Evolutionary conservation across 1,140 invertebrate genomes (phyloP).

Genomic region (Bombus huntii): DNA sequence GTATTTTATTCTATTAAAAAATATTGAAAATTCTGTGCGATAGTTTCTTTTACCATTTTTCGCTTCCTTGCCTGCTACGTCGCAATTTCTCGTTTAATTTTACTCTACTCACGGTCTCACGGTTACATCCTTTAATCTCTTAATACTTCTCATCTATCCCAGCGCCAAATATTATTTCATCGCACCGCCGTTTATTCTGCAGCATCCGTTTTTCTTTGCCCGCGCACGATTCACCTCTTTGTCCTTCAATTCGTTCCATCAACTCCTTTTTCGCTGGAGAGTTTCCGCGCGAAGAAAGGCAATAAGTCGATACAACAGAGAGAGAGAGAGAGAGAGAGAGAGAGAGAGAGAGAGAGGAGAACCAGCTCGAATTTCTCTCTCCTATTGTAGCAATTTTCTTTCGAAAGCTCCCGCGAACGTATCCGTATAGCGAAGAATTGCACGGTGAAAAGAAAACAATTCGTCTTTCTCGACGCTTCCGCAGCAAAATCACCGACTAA

Average conservation of each 20-base stretch:
- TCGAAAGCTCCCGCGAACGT: neutral
- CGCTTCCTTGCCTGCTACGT: neutral
- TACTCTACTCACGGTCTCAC: neutral
- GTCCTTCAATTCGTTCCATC: neutral
- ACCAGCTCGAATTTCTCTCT: neutral
- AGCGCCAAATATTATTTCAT: slow-evolving; percentile 5
- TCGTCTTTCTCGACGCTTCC: neutral
- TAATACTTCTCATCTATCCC: neutral
- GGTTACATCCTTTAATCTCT: slow-evolving; percentile 16
- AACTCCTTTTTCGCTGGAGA: neutral
- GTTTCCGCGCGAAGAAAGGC: neutral
- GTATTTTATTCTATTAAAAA: neutral
- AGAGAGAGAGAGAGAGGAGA: too few species aligned
- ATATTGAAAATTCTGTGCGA: neutral
- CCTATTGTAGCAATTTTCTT: slow-evolving; percentile 3
- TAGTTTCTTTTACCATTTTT: neutral
- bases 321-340: too few species aligned
- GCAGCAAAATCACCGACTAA: neutral
- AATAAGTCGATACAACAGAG: slow-evolving; percentile 5
- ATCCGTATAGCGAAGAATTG: neutral
- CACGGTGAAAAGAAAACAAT: slow-evolving; percentile 25
- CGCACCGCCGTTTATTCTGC: neutral
- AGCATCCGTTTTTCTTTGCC: neutral
- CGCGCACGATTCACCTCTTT: neutral
- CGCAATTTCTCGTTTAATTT: neutral